phyloP scores from a whole-genome alignment of 2,113 vertebrate species.

The Podiceps cristatus region DNA sequence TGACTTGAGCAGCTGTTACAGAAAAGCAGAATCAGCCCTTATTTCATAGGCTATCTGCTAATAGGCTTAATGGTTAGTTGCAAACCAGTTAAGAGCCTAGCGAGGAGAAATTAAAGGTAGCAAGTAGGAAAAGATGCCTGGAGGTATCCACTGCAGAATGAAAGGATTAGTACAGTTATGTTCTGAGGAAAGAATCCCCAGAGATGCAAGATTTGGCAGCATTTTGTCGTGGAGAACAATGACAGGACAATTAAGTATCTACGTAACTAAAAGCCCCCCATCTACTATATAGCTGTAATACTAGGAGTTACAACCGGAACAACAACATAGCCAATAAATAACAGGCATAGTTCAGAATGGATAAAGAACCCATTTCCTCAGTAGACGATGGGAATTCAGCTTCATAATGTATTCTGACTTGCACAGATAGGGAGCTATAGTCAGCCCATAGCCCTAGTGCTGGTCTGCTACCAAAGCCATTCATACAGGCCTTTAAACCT shows the following conservation, averaged over 20 bases:
- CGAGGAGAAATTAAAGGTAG: not conserved
- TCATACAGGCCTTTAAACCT: not conserved
- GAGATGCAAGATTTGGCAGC: not conserved
- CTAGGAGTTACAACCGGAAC: not conserved
- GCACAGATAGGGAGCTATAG: not conserved
- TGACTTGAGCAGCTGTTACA: not conserved
- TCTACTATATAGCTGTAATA: not conserved
- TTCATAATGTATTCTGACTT: not conserved
- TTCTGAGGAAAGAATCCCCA: not conserved
- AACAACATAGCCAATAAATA: not conserved
- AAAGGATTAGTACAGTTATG: not conserved
- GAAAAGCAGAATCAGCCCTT: not conserved
- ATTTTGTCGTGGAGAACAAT: not conserved
- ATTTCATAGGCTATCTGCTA: not conserved
- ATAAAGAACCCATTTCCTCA: not conserved
- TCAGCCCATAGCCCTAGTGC: not conserved
- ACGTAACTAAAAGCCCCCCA: not conserved
- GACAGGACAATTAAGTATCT: not conserved
- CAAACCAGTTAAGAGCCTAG: not conserved
- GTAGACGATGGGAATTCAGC: not conserved
- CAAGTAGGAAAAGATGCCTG: not conserved
- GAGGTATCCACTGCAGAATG: not conserved
- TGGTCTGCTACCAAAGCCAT: not conserved
- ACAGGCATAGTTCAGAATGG: not conserved
- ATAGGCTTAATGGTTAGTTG: not conserved